Conservation (phyloP, 2,797 vertebrate genomes). For the Eulemur mongoz region DNA sequence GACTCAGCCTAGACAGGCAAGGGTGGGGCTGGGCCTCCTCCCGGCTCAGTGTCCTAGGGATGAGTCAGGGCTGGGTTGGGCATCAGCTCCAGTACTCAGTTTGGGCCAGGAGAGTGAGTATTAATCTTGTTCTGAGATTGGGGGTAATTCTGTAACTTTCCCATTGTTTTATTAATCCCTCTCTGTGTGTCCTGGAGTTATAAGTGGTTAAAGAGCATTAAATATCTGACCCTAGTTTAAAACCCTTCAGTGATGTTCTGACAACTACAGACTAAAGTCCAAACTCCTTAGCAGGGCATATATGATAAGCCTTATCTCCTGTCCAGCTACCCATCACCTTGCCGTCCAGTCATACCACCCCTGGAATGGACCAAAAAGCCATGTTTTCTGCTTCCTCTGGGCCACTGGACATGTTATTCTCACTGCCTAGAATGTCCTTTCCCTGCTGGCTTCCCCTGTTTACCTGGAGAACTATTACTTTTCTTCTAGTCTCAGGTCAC, state of each 20-base stretch:
- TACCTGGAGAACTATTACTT: background rate
- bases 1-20: background rate
- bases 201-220: constrained; percentile 11
- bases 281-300: background rate
- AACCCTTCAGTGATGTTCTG: background rate
- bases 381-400: background rate
- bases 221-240: constrained; percentile 4
- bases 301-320: background rate
- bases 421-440: background rate
- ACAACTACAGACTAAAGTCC: background rate
- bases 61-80: constrained; percentile 14
- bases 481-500: constrained; percentile 18
- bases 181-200: constrained; percentile 35
- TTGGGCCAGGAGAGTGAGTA: background rate
- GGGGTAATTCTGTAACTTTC: constrained; percentile 11
- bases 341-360: background rate
- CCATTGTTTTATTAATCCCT: background rate
- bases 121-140: constrained; percentile 31
- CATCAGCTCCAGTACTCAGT: background rate
- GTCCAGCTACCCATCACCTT: background rate
- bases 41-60: background rate
- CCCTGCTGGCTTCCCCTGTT: background rate
- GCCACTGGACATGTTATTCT: background rate
- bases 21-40: background rate
- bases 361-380: background rate